phyloP scores from a whole-genome alignment of 2,113 vertebrate species.

The Gnathonemus longibarbis region DNA sequence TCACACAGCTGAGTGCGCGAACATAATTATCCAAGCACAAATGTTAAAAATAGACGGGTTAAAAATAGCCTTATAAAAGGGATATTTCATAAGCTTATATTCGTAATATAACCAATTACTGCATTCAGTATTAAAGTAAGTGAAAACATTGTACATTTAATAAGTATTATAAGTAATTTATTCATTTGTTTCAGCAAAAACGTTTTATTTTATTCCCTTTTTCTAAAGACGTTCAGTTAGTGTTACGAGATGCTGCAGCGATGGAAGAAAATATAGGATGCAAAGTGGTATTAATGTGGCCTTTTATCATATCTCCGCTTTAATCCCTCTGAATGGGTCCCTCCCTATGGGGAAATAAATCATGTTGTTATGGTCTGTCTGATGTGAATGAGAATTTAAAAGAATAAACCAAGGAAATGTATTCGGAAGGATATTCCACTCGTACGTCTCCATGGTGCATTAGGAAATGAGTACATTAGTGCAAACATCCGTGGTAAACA shows the following conservation, averaged over 20 bases:
- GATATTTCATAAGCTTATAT: background rate
- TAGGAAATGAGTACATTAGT: background rate
- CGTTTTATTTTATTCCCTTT: background rate
- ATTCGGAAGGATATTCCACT: background rate
- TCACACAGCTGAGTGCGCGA: background rate
- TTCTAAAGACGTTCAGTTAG: background rate
- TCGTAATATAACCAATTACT: background rate
- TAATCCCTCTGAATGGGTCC: background rate
- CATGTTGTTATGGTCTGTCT: background rate
- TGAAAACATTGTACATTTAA: background rate
- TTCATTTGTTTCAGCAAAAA: background rate
- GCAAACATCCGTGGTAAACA: background rate
- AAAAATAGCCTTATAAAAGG: background rate
- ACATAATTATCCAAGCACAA: background rate
- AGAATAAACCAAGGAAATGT: background rate
- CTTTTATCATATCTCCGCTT: background rate
- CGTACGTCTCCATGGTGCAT: background rate
- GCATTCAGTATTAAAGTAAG: background rate
- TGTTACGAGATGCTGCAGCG: background rate
- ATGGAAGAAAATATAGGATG: background rate
- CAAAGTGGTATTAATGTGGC: background rate
- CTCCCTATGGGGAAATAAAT: background rate
- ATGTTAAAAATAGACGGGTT: background rate
- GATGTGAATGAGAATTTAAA: background rate
- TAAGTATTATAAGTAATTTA: background rate